Conservation (phyloP, 2,888 invertebrate species). For the Limenitis camilla region DNA sequence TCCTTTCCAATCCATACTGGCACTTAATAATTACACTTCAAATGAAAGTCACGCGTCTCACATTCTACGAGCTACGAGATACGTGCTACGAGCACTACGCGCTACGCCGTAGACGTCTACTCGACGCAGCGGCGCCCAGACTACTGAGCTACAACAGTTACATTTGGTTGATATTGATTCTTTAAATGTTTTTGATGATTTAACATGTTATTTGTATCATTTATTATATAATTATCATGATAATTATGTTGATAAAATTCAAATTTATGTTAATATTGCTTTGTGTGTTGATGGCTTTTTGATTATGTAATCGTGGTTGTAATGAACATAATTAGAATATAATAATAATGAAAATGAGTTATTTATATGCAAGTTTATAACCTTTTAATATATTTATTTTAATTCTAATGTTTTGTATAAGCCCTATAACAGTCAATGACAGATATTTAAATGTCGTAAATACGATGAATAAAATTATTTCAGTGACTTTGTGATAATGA, state of each 20-base stretch:
- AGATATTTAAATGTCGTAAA: too few species aligned
- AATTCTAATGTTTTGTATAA: too few species aligned
- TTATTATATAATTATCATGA: slow-evolving; percentile 16
- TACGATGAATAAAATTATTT: too few species aligned
- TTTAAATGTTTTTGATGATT: slow-evolving; percentile 71
- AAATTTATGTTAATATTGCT: background rate
- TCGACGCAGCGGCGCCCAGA: slow-evolving; percentile 52
- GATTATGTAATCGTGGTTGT: too few species aligned
- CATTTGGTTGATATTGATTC: slow-evolving; percentile 65
- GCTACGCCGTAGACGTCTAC: slow-evolving; percentile 37
- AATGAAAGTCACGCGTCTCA: slow-evolving; percentile 20
- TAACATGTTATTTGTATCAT: slow-evolving; percentile 40
- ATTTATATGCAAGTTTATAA: too few species aligned
- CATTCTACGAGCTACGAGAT: slow-evolving; percentile 10
- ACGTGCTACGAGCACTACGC: slow-evolving; percentile 27
- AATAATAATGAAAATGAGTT: too few species aligned
- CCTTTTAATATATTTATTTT: too few species aligned
- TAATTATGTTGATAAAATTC: background rate
- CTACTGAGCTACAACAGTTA: slow-evolving; percentile 53
- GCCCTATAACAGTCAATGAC: too few species aligned
- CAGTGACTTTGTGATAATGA: too few species aligned
- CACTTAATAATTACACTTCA: slow-evolving; percentile 23
- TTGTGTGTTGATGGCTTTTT: background rate
- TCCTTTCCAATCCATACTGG: slow-evolving; percentile 53
- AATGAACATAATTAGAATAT: too few species aligned